Evolutionary conservation across 1,140 invertebrate genomes (phyloP).

Genomic region (Temnothorax nylanderi): DNA sequence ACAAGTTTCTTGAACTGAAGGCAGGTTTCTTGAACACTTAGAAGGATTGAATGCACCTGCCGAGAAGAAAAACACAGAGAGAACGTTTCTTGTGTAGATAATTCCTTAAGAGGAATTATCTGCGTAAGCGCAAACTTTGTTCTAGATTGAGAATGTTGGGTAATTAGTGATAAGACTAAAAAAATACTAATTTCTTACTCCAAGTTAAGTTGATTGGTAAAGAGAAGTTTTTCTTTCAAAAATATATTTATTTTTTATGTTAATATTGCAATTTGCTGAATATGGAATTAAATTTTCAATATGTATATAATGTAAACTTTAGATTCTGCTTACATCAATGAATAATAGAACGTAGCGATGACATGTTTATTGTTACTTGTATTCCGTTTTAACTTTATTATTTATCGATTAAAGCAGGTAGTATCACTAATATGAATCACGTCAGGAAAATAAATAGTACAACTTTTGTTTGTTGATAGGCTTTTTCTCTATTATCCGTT

Average conservation of each 20-base stretch:
- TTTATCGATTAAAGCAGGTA: neutral
- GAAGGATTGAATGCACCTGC: slow-evolving; percentile 49
- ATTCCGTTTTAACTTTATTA: neutral
- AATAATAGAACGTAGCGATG: neutral
- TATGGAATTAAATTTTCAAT: neutral
- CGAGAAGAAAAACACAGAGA: slow-evolving; percentile 45
- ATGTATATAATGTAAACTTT: neutral
- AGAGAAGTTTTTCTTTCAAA: neutral
- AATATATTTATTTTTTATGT: neutral
- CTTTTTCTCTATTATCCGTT: neutral
- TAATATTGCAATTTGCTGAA: neutral
- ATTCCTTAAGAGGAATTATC: slow-evolving; percentile 23
- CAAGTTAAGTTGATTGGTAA: neutral
- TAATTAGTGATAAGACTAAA: slow-evolving; percentile 32
- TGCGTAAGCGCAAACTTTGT: slow-evolving; percentile 36
- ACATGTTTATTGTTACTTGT: neutral
- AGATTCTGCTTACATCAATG: neutral
- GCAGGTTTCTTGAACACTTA: slow-evolving; percentile 42
- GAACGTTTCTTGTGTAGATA: slow-evolving; percentile 54
- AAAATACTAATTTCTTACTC: slow-evolving; percentile 6
- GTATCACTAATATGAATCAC: neutral
- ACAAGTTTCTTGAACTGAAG: slow-evolving; percentile 52
- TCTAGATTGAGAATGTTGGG: slow-evolving; percentile 9
- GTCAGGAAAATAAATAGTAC: neutral
- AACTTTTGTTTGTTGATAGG: neutral